Evolutionary conservation across 1,140 invertebrate genomes (phyloP), one percentile per base, ranked within the genome.

Genomic region (Orussus abietinus): DNA sequence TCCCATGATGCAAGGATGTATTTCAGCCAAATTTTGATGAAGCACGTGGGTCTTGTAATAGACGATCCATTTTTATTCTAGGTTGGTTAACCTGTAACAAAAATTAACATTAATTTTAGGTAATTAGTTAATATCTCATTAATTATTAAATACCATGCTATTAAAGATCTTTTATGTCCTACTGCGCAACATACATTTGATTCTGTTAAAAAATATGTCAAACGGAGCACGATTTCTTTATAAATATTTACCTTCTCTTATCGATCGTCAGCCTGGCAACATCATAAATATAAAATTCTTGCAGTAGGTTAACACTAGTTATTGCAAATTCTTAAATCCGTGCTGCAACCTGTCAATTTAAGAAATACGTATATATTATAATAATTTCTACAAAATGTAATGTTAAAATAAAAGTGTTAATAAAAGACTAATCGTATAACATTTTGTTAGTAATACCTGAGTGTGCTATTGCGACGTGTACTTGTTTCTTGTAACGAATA

Each of bases 11-110:
- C 41, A 45, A 22, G 14, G 26, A 28, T 31, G 11, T 41, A 36
- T 53, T 43, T 74, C 66, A 74, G 54, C 71, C 71, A 61, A 69
- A 72, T 53, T 72, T 72, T 49, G 71, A 72, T 28, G 69, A 72
- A 50, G 69, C 69, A 40, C 69, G 59, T 36, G 69, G 68, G 43
- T 72, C 69, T 49, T 70, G 66, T 40, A 66, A 59, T 40, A 74
- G 57, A 46, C 57, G 59, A 48, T 70, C 59, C 70, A 72, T 73
- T 38, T 44, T 69, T 60, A 45, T 22, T 36, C 26, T 34, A 29
- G 30, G 29, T 48, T 31, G 44, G 30, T 35, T 47, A 29, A 48
- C 42, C 60, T 63, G 55, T 13, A 59, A 63, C 35, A 45, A 28
- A 18, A 32, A 40, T n/a, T 43, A 19, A 56, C 45, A 30, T 49